phyloP scores from a whole-genome alignment of 2,113 vertebrate genomes.

The Tupaia chinensis region DNA sequence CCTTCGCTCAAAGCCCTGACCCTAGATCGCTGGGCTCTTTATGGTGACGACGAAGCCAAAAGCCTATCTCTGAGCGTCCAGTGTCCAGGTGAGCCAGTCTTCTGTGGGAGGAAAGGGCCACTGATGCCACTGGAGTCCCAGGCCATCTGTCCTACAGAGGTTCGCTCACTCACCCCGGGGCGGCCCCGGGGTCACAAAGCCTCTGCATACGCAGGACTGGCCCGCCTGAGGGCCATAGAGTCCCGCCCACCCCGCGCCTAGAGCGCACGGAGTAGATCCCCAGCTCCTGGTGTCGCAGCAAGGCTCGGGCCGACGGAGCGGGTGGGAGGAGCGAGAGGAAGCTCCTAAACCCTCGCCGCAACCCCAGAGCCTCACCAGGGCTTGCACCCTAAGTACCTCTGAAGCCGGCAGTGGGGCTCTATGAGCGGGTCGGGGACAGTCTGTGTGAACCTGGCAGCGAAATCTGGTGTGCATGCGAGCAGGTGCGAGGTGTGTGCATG shows the following conservation, averaged over 20 bases:
- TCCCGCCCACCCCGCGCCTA: neutral
- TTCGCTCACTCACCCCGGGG: neutral
- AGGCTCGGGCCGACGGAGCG: neutral
- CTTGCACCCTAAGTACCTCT: conserved; percentile 86
- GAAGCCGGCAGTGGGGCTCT: conserved; percentile 78
- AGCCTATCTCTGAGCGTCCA: neutral
- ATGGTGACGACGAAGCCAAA: neutral
- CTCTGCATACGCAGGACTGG: accelerated
- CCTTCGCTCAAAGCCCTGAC: neutral
- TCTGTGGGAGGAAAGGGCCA: accelerated
- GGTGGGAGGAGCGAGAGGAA: conserved; percentile 61
- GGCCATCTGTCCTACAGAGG: neutral
- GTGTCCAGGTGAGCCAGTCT: neutral
- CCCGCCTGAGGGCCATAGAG: neutral
- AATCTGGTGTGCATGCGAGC: neutral
- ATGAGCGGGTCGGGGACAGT: neutral
- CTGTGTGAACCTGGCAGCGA: conserved; percentile 81
- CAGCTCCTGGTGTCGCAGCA: neutral
- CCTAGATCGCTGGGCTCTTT: neutral
- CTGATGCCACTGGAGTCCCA: neutral
- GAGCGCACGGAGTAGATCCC: neutral
- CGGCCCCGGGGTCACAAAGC: neutral
- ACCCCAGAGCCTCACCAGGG: conserved; percentile 86
- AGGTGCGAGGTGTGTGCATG: neutral
- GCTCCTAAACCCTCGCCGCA: conserved; percentile 74